phyloP scores from a whole-genome alignment of 2,113 vertebrate genomes.

The Catharus minimus region DNA sequence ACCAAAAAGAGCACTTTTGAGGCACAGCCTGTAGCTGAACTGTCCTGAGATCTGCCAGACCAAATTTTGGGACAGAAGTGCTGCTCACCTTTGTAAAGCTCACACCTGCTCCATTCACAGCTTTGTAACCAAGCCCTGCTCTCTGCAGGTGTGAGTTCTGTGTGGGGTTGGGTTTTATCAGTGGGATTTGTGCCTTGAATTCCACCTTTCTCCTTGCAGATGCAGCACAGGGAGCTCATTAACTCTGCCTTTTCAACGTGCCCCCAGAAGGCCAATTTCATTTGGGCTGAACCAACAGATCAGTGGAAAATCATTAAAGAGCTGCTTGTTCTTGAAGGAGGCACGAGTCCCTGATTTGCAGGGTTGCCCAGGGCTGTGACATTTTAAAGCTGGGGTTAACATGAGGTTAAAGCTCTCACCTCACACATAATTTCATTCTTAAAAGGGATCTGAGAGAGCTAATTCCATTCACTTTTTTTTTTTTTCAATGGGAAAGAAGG shows the following conservation, averaged over 20 bases:
- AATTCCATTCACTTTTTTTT: constrained; percentile 7
- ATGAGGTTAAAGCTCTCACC: constrained; percentile 56
- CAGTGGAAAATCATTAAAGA: constrained; percentile 39
- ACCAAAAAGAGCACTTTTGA: not conserved
- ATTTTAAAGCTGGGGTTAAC: constrained; percentile 23
- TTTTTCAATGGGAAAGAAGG: not conserved
- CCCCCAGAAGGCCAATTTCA: not conserved
- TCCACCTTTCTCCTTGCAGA: not conserved
- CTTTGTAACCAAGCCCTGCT: not conserved
- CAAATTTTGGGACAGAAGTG: not conserved
- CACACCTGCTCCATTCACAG: not conserved
- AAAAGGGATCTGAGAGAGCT: not conserved
- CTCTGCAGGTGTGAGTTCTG: not conserved
- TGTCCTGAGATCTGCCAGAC: not conserved
- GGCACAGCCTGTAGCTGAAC: not conserved
- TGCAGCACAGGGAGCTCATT: not conserved
- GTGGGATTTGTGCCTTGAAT: not conserved
- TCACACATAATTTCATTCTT: constrained; percentile 42
- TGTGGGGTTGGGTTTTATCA: accelerated
- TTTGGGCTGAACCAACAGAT: constrained; percentile 39
- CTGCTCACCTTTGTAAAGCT: not conserved
- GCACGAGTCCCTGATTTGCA: constrained; percentile 41
- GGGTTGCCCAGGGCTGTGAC: constrained; percentile 49
- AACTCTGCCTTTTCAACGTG: not conserved
- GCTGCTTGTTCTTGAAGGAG: constrained; percentile 41